Evolutionary conservation across 2,113 vertebrate genomes (phyloP).

Genomic region (Corythoichthys haematopterus): DNA sequence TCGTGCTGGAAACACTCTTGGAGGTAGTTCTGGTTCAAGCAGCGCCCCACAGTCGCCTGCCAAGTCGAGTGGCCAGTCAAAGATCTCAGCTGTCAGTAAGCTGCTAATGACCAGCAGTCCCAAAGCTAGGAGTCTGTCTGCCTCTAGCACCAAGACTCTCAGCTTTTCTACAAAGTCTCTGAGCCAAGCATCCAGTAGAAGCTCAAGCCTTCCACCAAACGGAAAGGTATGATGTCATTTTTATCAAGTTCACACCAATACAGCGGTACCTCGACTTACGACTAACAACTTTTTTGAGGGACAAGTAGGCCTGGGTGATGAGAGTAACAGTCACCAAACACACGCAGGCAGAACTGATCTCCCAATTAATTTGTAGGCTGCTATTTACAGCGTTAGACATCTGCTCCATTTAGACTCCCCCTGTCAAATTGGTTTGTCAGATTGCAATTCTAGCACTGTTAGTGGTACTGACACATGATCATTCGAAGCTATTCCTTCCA

Average conservation of each 20-base stretch:
- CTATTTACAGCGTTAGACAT: too few species aligned
- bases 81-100: conserved; percentile 93
- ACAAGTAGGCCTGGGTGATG: too few species aligned
- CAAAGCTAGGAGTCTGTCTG: conserved; percentile 84
- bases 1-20: conserved; percentile 61
- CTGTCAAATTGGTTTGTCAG: too few species aligned
- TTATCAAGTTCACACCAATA: neutral
- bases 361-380: too few species aligned
- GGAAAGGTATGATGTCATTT: conserved; percentile 71
- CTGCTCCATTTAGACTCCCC: too few species aligned
- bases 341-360: too few species aligned
- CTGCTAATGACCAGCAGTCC: conserved; percentile 91
- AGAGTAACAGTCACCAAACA: too few species aligned
- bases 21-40: conserved; percentile 37
- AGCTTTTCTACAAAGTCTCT: conserved; percentile 97
- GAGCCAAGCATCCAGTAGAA: conserved; percentile 84
- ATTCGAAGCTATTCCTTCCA: too few species aligned
- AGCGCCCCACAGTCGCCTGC: conserved; percentile 76
- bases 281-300: neutral
- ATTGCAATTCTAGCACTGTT: too few species aligned
- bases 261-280: neutral
- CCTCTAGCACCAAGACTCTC: conserved; percentile 88
- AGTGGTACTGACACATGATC: too few species aligned
- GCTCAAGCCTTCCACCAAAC: conserved; percentile 80
- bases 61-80: conserved; percentile 80